Base-by-base conservation (phyloP, 2,888 invertebrate species). In the Sialis fuliginosa region DNA sequence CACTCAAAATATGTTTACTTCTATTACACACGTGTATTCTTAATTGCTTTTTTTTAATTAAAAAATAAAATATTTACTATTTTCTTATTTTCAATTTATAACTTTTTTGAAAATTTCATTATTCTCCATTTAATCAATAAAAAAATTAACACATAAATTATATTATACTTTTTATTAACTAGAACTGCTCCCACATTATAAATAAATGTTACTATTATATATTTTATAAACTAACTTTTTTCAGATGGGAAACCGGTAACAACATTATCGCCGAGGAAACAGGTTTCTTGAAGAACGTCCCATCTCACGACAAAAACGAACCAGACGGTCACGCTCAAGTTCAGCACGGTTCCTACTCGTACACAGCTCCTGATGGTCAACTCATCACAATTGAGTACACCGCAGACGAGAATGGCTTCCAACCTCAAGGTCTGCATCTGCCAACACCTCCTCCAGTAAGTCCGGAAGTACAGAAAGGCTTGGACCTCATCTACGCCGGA, bases 401-500 rank as follows among this genome's bases (percentile, higher is more conserved):
- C 12, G 87, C 87, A 55, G 86, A 87, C 58, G 86, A 87, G 62
- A 76, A 74, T 56, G 87, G 87, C 43, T 87, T 87, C 75, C 79
- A 81, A 54, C 81, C 84, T 45, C 71, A 74, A 54, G 86, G 87
- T 1, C 84, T 83, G 62, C 87, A 87, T 61, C 76, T 87, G 58
- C 87, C 87, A 51, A 87, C 87, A 45, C 81, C 86, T 50, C 86
- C 87, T 9, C 85, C 87, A 50, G 80, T 85, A 31, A 84, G 85
- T 46, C 74, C 80, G 51, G 87, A 86, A 69, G 86, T 87, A 58
- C 88, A 88, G 65, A 87, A 86, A 62, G 86, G 87, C 47, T 71
- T 89, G 50, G 88, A 88, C 63, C 77, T 87, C 59, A 89, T 89
- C 64, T 88, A 79, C 63, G 86, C 84, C 49, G 85, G 85, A 57